These are phyloP conservation scores for Melanotaenia duboulayi DNA, from an alignment of 2,113 vertebrate genomes.

Conservation along the genomic window DNA sequence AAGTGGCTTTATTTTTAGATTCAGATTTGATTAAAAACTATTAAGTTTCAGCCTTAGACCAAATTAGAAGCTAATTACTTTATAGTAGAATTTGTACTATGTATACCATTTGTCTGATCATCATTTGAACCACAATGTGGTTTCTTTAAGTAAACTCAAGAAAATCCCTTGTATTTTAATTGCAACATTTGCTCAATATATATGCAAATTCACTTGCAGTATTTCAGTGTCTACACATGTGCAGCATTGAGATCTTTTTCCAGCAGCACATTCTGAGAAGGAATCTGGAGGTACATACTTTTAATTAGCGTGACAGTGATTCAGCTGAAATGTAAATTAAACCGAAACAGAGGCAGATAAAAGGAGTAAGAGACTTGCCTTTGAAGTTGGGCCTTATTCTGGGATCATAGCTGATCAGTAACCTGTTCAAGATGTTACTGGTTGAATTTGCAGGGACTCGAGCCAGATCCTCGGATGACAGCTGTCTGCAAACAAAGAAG, in stretches of 20 bases:
- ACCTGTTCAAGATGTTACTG: constrained; percentile 95
- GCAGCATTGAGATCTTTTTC: not conserved
- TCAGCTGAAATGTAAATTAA: constrained; percentile 43
- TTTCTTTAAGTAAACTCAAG: not conserved
- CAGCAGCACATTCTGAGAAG: constrained; percentile 10
- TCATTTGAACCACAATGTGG: too few relatives aligned
- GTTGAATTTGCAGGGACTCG: constrained; percentile 94
- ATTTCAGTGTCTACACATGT: constrained; percentile 15
- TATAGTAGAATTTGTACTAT: too few relatives aligned
- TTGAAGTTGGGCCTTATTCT: constrained; percentile 99
- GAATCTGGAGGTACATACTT: constrained; percentile 18
- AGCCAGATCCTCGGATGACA: constrained; percentile 94
- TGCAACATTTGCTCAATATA: not conserved
- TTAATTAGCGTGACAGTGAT: constrained; percentile 50
- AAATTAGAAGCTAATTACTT: too few relatives aligned
- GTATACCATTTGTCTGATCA: too few relatives aligned
- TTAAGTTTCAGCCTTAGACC: too few relatives aligned
- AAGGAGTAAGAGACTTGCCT: constrained; percentile 81
- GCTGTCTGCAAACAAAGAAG: constrained; percentile 85
- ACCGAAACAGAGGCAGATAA: constrained; percentile 50
- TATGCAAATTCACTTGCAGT: not conserved
- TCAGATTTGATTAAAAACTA: too few relatives aligned
- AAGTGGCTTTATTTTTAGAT: too few relatives aligned
- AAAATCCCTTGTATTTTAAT: not conserved
- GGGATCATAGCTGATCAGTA: constrained; percentile 94